Conservation (phyloP, 2,888 invertebrate species). For the Punctoribates punctum region DNA sequence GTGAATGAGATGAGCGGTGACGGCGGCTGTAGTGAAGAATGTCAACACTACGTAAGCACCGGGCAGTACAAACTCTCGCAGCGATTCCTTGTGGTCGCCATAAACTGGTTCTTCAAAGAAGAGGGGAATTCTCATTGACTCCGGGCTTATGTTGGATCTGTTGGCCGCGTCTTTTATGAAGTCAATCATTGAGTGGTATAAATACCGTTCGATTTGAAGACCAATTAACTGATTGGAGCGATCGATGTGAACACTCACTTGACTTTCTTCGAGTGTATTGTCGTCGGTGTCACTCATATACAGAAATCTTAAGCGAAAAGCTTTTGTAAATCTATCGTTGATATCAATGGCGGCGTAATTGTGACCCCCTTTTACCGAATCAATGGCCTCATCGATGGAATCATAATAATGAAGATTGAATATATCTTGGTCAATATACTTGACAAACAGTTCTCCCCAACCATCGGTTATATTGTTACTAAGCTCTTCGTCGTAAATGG, state of each 20-base stretch:
- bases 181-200: conserved; percentile 19
- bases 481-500: neutral
- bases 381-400: conserved; percentile 62
- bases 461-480: neutral
- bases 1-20: conserved; percentile 84
- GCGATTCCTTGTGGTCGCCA: conserved; percentile 67
- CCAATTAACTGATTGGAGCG: conserved; percentile 26
- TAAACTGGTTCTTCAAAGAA: neutral
- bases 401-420: conserved; percentile 44
- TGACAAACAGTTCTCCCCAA: neutral
- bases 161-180: neutral
- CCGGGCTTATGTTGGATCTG: neutral
- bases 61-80: conserved; percentile 92
- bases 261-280: conserved; percentile 4
- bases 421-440: neutral
- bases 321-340: conserved; percentile 82
- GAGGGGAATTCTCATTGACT: neutral
- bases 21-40: conserved; percentile 89
- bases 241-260: conserved; percentile 3
- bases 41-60: conserved; percentile 80
- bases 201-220: conserved; percentile 7
- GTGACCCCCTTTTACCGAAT: conserved; percentile 69
- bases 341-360: conserved; percentile 87
- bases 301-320: conserved; percentile 73
- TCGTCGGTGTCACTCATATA: conserved; percentile 54